Percentiles rank a stretch among this genome's conserved stretches.
These are phyloP conservation scores for Rhodinocichla rosea DNA, from an alignment of 2,113 vertebrate species.

Conservation along the genomic window DNA sequence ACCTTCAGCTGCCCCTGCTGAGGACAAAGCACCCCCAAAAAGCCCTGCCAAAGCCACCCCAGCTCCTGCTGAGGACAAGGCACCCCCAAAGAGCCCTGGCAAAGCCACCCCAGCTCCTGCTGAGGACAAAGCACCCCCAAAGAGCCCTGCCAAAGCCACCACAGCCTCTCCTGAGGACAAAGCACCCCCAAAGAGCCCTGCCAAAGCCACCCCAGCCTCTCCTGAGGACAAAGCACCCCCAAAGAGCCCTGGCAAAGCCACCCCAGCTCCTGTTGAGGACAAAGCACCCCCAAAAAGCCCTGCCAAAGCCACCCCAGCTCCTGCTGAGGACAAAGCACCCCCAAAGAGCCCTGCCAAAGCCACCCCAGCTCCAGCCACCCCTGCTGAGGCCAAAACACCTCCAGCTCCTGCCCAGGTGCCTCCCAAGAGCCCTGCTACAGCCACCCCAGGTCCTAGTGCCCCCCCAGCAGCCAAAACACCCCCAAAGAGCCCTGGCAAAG, in stretches of 20 bases:
- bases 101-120: neutral
- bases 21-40: neutral
- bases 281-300: neutral
- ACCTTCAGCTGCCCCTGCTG: neutral
- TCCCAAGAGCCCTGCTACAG: too few species aligned
- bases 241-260: neutral
- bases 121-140: neutral
- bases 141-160: neutral
- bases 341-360: neutral
- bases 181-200: neutral
- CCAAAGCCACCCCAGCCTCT: neutral
- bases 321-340: neutral
- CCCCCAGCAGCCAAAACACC: neutral
- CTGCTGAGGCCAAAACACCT: neutral
- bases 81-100: neutral
- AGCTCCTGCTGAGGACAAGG: neutral
- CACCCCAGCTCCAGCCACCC: accelerated
- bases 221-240: neutral
- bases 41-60: neutral
- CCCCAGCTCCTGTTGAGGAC: neutral
- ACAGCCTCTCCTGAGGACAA: neutral
- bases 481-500: neutral
- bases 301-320: too few species aligned
- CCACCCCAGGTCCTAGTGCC: too few species aligned
- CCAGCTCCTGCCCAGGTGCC: too few species aligned